Conservation (phyloP, 1,140 invertebrate species). For the Aculops lycopersici region DNA sequence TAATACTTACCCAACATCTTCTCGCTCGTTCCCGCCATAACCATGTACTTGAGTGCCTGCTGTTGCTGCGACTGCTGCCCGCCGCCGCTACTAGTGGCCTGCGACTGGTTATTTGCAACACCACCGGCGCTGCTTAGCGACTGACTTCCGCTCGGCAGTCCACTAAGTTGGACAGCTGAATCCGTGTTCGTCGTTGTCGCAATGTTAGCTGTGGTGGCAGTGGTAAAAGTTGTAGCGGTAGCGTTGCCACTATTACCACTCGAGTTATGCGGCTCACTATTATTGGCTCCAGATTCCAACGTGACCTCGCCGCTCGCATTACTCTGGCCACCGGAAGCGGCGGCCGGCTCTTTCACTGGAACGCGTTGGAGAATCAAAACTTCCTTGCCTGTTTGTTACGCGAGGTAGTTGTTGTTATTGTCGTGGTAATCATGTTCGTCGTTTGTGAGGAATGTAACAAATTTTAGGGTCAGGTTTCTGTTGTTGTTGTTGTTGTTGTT, state of each 20-base stretch:
- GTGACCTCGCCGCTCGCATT: background rate
- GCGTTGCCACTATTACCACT: background rate
- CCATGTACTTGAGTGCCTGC: constrained; percentile 30
- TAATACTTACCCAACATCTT: constrained; percentile 35
- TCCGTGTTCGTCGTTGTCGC: background rate
- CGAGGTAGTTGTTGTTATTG: too few relatives aligned
- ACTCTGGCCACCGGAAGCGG: background rate
- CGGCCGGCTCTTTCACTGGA: constrained; percentile 3
- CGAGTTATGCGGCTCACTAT: background rate
- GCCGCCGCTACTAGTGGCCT: too few relatives aligned
- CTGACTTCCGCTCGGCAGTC: background rate
- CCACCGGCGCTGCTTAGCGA: background rate
- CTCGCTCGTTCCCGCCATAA: constrained; percentile 53
- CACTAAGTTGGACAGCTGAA: background rate
- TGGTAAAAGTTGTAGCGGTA: background rate
- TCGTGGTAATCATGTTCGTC: too few relatives aligned
- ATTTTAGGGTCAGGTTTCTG: too few relatives aligned
- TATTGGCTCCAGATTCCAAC: background rate
- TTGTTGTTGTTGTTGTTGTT: too few relatives aligned
- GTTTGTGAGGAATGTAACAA: too few relatives aligned
- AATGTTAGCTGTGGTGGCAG: background rate
- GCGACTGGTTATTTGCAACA: too few relatives aligned
- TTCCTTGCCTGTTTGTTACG: constrained; percentile 25
- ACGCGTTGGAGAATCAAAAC: constrained; percentile 17
- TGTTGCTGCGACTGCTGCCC: constrained; percentile 10